phyloP scores from a whole-genome alignment of 2,113 vertebrate species.

The Marmota flaviventris region DNA sequence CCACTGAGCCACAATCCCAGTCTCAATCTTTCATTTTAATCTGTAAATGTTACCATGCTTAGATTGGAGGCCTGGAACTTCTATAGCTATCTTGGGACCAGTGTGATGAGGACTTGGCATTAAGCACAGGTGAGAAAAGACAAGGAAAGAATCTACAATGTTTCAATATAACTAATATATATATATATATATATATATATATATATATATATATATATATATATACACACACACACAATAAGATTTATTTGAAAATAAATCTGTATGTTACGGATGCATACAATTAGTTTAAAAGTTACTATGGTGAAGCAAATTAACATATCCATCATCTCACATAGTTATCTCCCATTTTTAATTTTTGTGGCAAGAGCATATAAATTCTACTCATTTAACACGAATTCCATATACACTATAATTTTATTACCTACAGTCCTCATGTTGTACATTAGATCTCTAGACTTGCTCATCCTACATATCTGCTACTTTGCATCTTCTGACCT shows the following conservation, averaged over 20 bases:
- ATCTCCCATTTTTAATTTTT: neutral
- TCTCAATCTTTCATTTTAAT: neutral
- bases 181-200: too few relatives aligned
- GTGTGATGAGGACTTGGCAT: neutral
- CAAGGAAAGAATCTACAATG: neutral
- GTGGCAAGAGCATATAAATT: neutral
- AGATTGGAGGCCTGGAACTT: neutral
- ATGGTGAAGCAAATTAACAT: neutral
- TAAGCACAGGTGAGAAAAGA: neutral
- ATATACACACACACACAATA: too few relatives aligned
- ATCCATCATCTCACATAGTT: neutral
- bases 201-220: too few relatives aligned
- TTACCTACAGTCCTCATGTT: neutral
- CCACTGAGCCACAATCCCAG: too few relatives aligned
- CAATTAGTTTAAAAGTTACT: neutral
- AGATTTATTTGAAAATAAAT: neutral
- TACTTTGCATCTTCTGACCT: neutral
- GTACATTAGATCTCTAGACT: neutral
- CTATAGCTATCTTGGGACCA: neutral
- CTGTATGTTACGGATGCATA: neutral
- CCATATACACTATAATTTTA: neutral
- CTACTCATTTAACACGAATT: neutral
- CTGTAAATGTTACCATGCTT: neutral
- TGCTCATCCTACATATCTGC: neutral
- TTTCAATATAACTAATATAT: neutral